Conservation (phyloP, 2,113 vertebrate genomes). For the Perca schrenkii region DNA sequence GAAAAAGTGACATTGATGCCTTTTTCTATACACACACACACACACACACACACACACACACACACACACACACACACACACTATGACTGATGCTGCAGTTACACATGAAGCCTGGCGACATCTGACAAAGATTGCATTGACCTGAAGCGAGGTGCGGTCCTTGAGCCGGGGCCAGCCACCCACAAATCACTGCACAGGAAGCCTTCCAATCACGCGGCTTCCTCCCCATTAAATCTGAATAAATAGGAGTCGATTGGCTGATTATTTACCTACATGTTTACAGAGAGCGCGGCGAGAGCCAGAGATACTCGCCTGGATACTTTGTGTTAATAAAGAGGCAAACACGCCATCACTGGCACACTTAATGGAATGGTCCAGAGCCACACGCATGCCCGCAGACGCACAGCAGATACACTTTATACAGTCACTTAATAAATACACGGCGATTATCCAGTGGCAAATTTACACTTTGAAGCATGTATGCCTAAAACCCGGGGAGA, state of each 20-base stretch:
- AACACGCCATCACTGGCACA: conserved; percentile 47
- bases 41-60: not conserved
- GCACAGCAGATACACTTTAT: not conserved
- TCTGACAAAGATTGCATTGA: conserved; percentile 89
- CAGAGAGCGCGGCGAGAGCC: conserved; percentile 50
- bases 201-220: conserved; percentile 70
- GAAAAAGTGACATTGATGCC: not conserved
- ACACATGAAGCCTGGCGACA: conserved; percentile 61
- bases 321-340: conserved; percentile 70
- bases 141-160: conserved; percentile 23
- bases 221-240: conserved; percentile 74
- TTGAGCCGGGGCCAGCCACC: conserved; percentile 18
- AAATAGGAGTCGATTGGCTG: conserved; percentile 74
- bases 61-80: not conserved
- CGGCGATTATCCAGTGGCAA: no score
- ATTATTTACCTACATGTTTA: conserved; percentile 80
- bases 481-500: not conserved
- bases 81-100: conserved; percentile 17
- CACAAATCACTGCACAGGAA: conserved; percentile 75
- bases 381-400: not conserved
- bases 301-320: conserved; percentile 62
- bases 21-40: not conserved
- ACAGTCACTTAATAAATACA: not conserved
- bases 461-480: not conserved
- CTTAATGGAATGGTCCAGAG: conserved; percentile 17